Conservation (phyloP, 2,888 invertebrate genomes). For the Stramonita haemastoma region DNA sequence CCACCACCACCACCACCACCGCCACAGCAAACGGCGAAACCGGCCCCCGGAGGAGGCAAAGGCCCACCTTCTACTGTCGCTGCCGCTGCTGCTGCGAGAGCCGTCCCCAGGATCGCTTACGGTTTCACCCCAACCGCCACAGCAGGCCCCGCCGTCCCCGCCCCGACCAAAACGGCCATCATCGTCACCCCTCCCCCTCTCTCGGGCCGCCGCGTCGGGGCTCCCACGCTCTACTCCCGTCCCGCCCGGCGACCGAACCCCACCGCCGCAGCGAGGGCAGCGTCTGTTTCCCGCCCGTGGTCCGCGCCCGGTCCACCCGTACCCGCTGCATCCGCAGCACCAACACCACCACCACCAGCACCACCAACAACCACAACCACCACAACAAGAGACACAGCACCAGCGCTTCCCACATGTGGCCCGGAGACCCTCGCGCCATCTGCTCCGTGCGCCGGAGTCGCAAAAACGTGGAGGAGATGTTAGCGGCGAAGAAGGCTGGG, state of each 20-base stretch:
- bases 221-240: neutral
- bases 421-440: slow-evolving; percentile 50
- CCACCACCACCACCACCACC: neutral
- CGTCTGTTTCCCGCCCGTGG: slow-evolving; percentile 24
- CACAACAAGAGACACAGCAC: no score
- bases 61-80: neutral
- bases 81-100: neutral
- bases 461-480: slow-evolving; percentile 47
- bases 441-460: slow-evolving; percentile 49
- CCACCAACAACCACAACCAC: neutral
- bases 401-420: slow-evolving; percentile 38
- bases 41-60: neutral
- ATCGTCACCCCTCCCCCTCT: neutral
- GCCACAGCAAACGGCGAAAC: neutral
- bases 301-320: neutral
- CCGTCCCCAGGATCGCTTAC: neutral
- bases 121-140: neutral
- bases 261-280: neutral
- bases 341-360: neutral
- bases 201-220: neutral
- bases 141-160: neutral
- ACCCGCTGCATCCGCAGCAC: neutral
- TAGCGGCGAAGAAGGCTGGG: slow-evolving; percentile 48
- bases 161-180: slow-evolving; percentile 18
- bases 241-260: slow-evolving; percentile 4